Conservation (phyloP, 2,888 invertebrate genomes). For the Physocephala rufipes region DNA sequence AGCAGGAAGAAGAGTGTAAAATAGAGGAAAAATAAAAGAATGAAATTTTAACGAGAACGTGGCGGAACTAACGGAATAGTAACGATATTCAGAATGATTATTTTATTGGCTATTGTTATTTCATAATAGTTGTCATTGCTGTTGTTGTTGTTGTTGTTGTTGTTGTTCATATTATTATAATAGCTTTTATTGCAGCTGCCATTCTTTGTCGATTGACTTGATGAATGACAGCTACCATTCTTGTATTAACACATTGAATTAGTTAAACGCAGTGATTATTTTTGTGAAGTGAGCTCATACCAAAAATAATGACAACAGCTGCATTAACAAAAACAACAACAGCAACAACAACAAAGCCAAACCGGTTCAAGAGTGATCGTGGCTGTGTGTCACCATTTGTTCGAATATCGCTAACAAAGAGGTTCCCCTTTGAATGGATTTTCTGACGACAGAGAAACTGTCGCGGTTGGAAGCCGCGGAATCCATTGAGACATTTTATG, state of each 20-base stretch:
- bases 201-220: slow-evolving; percentile 9
- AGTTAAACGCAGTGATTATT: slow-evolving; percentile 16
- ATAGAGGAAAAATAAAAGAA: not conserved
- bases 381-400: not conserved
- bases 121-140: too few species aligned
- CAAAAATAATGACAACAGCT: not conserved
- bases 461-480: not conserved
- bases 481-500: slow-evolving; percentile 7
- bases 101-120: too few species aligned
- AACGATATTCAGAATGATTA: too few species aligned
- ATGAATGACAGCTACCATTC: slow-evolving; percentile 30
- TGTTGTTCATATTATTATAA: not conserved
- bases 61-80: too few species aligned
- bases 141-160: not conserved
- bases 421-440: not conserved
- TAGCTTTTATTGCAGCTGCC: not conserved
- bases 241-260: not conserved
- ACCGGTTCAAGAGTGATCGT: slow-evolving; percentile 18
- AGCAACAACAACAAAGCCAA: not conserved
- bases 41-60: too few species aligned
- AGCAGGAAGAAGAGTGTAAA: not conserved
- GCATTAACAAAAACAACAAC: not conserved
- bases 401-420: not conserved
- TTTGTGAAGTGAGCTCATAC: not conserved
- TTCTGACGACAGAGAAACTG: not conserved